Evolutionary conservation across 37 sponge, comb jelly and placozoan species (phyloP).

Genomic region (Aphrocallistes beatrix): DNA sequence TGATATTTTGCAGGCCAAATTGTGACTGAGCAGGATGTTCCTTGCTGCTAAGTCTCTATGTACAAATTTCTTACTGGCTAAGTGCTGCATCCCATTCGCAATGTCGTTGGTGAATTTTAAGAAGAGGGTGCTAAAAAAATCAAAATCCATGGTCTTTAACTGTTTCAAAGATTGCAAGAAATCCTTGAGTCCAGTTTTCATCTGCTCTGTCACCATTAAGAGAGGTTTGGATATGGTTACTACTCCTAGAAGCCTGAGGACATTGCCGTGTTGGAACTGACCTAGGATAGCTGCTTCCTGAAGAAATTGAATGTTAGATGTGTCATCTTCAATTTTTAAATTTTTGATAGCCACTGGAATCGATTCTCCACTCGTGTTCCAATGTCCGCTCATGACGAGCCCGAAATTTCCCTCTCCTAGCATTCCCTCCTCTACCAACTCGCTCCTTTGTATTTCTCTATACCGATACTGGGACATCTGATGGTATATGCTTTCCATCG

Average conservation of each 20-base stretch:
- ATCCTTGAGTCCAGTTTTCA: not conserved
- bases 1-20: not conserved
- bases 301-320: not conserved
- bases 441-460: not conserved
- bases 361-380: not conserved
- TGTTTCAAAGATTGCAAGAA: not conserved
- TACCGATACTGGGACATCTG: not conserved
- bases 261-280: not conserved
- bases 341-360: not conserved
- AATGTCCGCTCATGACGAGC: not conserved
- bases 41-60: not conserved
- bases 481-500: not conserved
- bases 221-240: not conserved
- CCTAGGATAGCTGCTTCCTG: slow-evolving; percentile 4
- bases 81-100: slow-evolving; percentile 8
- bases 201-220: not conserved
- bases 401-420: not conserved
- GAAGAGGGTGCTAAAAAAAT: not conserved
- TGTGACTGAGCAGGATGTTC: not conserved
- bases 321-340: not conserved
- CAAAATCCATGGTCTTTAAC: not conserved
- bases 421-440: not conserved
- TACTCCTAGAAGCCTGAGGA: not conserved
- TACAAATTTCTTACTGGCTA: not conserved
- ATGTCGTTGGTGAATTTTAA: not conserved